These are phyloP conservation scores for Masnerella sp. DNA, from an alignment of 2,888 invertebrate species.

Conservation along the genomic window DNA sequence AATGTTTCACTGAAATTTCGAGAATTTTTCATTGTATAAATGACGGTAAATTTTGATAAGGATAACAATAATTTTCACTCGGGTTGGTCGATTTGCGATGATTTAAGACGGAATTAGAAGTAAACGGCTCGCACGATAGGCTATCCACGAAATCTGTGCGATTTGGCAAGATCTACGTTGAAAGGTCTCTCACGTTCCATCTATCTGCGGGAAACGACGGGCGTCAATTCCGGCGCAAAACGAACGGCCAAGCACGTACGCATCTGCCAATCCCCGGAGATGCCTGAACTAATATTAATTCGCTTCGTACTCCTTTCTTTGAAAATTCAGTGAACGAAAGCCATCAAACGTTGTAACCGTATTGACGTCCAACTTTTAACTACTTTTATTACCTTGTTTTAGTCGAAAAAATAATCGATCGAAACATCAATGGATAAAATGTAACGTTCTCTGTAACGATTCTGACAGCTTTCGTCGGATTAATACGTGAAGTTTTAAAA, in stretches of 20 bases:
- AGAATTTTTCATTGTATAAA: too few species aligned
- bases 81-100: slow-evolving; percentile 16
- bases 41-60: neutral
- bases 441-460: too few species aligned
- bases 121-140: slow-evolving; percentile 65
- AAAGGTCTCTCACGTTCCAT: slow-evolving; percentile 71
- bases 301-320: slow-evolving; percentile 63
- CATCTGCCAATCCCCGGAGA: slow-evolving; percentile 67
- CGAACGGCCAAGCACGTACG: slow-evolving; percentile 66
- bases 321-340: slow-evolving; percentile 46
- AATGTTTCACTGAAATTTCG: too few species aligned
- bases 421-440: too few species aligned
- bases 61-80: slow-evolving; percentile 7
- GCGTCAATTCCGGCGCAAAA: slow-evolving; percentile 64
- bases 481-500: too few species aligned
- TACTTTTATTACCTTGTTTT: slow-evolving; percentile 43
- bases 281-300: slow-evolving; percentile 64
- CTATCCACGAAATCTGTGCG: slow-evolving; percentile 69
- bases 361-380: slow-evolving; percentile 48
- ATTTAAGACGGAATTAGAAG: slow-evolving; percentile 61
- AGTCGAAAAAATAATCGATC: slow-evolving; percentile 21
- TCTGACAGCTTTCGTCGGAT: too few species aligned
- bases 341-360: slow-evolving; percentile 42
- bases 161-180: slow-evolving; percentile 69
- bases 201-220: slow-evolving; percentile 68